Conservation (phyloP, 1,140 invertebrate species). For the Atta texana region DNA sequence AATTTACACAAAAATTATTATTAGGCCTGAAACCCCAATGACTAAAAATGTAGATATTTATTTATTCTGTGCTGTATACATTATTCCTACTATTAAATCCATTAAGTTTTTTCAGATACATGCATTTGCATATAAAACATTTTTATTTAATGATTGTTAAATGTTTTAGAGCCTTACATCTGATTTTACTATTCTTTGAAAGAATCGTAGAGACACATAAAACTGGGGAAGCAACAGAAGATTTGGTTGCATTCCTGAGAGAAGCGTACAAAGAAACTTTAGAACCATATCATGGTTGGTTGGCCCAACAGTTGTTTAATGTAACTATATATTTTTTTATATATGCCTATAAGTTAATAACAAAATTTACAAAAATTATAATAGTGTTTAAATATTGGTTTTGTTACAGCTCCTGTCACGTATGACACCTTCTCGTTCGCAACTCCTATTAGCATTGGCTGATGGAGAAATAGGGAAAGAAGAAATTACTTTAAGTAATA, state of each 20-base stretch:
- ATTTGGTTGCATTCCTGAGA: slow-evolving; percentile 87
- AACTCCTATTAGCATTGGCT: slow-evolving; percentile 80
- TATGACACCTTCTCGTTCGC: slow-evolving; percentile 81
- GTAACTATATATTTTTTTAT: slow-evolving; percentile 83
- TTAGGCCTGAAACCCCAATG: not conserved
- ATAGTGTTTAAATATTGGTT: not conserved
- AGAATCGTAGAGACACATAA: slow-evolving; percentile 87
- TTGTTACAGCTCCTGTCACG: slow-evolving; percentile 80
- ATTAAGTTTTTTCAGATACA: not conserved
- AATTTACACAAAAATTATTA: not conserved
- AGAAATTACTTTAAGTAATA: slow-evolving; percentile 69
- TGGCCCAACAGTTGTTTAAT: slow-evolving; percentile 89
- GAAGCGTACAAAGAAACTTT: slow-evolving; percentile 89
- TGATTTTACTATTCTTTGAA: slow-evolving; percentile 88
- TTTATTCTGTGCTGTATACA: not conserved
- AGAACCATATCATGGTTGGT: slow-evolving; percentile 89
- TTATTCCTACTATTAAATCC: not conserved
- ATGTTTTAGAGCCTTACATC: slow-evolving; percentile 87
- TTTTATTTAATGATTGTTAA: slow-evolving; percentile 13
- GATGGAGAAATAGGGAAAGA: slow-evolving; percentile 78
- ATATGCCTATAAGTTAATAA: not conserved
- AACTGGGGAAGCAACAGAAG: slow-evolving; percentile 84
- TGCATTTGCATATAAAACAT: not conserved
- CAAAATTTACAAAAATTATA: not conserved
- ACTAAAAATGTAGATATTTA: not conserved